Evolutionary conservation across 2,113 vertebrate species (phyloP), one percentile per base, ranked within the genome.

Genomic region (Pygoscelis adeliae): DNA sequence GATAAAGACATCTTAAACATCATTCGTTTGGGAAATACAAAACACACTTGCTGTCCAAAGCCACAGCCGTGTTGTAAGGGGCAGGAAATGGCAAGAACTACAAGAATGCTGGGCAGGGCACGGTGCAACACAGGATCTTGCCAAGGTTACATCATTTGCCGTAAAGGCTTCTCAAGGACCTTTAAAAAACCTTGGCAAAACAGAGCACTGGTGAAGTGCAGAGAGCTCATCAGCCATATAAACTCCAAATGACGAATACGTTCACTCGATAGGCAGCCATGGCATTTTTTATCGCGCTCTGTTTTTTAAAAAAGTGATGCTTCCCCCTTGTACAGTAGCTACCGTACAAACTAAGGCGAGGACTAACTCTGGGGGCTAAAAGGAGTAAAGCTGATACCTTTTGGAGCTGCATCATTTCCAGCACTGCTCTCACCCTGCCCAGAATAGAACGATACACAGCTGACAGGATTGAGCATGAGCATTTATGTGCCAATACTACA

Each of bases 101-200:
- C 69, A 96, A 79, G 92, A 96, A 97, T 93, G 92, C 76, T 89
- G 92, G 90, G 94, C 95, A 96, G 93, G 83, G 93, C 96, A 92
- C 2, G 5, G 66, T 77, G 72, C 34, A 94, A 86, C 4, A 17
- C 40, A 84, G 29, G 61, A 65, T 52, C 79, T 50, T 92, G 92
- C 85, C 88, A 95, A 79, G 55, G 72, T 69, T 90, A 20, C 52
- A 81, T 71, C 53, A 62, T 66, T 74, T 91, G 90, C 83, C 11
- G 0, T 47, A 78, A 69, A 89, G 66, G 30, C 70, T 89, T 95
- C 66, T 89, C 42, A 80, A 74, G n/a, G 90, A 93, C 73, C 72
- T 96, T 90, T 81, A 93, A 79, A 86, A 87, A 62, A 9, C 27
- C 18, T 34, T 69, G 46, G 62, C 66, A 56, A 80, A 87, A 72